Evolutionary conservation across 2,113 vertebrate genomes (phyloP).

Genomic region (Melanocharis versteri): DNA sequence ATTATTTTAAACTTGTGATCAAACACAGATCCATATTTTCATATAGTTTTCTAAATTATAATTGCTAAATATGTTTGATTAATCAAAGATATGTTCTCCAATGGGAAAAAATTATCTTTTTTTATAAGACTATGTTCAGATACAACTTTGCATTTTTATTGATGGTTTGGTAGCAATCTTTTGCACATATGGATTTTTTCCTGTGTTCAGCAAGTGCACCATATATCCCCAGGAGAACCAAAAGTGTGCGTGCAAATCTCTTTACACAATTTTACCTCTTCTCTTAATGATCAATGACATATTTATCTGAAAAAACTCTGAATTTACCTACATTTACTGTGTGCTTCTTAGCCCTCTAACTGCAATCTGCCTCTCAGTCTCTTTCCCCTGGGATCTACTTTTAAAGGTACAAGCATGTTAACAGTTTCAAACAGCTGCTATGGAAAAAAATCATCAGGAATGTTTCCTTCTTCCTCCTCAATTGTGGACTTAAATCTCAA

Average conservation of each 20-base stretch:
- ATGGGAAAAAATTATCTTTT: neutral
- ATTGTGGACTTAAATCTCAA: slow-evolving; percentile 42
- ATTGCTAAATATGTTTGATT: neutral
- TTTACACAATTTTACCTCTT: neutral
- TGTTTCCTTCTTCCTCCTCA: slow-evolving; percentile 31
- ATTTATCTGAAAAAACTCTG: neutral
- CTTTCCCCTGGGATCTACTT: neutral
- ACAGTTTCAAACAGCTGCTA: slow-evolving; percentile 48
- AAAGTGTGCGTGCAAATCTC: neutral
- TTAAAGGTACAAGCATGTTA: slow-evolving; percentile 24
- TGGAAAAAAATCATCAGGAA: slow-evolving; percentile 24
- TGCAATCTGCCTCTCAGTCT: neutral
- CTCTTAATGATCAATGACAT: neutral
- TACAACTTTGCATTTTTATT: neutral
- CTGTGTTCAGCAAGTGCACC: neutral
- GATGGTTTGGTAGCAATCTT: neutral
- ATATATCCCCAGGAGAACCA: neutral
- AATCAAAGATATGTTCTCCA: neutral
- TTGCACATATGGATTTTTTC: neutral
- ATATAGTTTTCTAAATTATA: neutral
- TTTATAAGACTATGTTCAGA: neutral
- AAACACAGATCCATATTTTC: neutral
- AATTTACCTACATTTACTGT: neutral
- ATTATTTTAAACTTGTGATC: neutral
- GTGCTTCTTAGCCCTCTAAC: neutral